Conservation (phyloP, 2,113 vertebrate species). For the Chlorodrepanis virens region DNA sequence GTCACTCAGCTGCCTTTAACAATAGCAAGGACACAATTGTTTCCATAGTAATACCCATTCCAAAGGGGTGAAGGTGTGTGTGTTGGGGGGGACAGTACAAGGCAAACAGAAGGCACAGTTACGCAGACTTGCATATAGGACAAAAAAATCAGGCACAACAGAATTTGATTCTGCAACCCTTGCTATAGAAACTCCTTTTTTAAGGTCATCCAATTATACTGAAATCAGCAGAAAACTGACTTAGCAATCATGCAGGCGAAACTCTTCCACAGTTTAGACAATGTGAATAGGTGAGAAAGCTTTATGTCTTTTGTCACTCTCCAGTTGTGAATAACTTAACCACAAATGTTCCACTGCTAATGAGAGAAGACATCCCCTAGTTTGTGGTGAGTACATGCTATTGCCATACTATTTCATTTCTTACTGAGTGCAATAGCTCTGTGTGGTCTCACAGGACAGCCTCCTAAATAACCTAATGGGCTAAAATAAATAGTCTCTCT, state of each 20-base stretch:
- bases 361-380: neutral
- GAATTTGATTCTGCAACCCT: neutral
- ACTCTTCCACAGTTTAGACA: neutral
- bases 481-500: neutral
- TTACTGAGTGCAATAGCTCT: neutral
- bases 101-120: conserved; percentile 24
- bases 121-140: neutral
- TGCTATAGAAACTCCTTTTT: neutral
- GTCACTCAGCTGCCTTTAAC: conserved; percentile 57
- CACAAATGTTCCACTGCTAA: neutral
- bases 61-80: conserved; percentile 56
- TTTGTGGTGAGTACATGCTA: neutral
- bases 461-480: neutral
- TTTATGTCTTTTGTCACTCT: neutral
- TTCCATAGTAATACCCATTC: conserved; percentile 64
- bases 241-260: neutral
- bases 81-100: conserved; percentile 14
- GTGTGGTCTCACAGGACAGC: neutral
- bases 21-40: conserved; percentile 63
- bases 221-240: neutral
- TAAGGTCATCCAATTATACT: neutral
- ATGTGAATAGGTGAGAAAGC: neutral
- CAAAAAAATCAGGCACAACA: conserved; percentile 34
- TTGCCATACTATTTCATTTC: neutral
- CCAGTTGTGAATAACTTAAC: neutral